phyloP scores from a whole-genome alignment of 2,888 invertebrate genomes.

The Plebejus anna region DNA sequence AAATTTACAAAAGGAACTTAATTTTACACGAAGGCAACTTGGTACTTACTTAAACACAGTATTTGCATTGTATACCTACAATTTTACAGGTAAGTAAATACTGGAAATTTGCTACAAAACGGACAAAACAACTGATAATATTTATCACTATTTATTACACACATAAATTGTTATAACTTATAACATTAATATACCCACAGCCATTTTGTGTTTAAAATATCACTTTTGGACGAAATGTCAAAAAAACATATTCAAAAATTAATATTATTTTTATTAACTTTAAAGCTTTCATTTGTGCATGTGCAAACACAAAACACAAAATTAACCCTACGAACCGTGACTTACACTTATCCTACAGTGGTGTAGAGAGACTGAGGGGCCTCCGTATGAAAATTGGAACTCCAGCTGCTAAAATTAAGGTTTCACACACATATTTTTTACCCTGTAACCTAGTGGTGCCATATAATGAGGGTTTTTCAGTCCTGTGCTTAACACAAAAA shows the following conservation, averaged over 20 bases:
- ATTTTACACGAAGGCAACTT: too few relatives aligned
- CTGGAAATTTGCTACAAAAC: background rate
- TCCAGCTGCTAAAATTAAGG: background rate
- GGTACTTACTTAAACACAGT: too few relatives aligned
- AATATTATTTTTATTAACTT: background rate
- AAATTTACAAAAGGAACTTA: too few relatives aligned
- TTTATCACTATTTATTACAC: background rate
- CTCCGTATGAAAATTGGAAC: background rate
- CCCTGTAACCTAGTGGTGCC: background rate
- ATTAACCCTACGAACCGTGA: background rate
- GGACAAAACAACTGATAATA: background rate
- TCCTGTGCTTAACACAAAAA: too few relatives aligned
- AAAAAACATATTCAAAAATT: background rate
- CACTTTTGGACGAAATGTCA: background rate
- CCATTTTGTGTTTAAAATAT: background rate
- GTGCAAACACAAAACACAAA: background rate
- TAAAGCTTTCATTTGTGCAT: background rate
- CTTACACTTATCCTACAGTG: background rate
- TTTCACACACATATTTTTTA: background rate
- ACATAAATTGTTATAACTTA: background rate
- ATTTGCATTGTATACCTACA: too few relatives aligned
- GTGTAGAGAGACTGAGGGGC: background rate
- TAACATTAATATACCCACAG: background rate
- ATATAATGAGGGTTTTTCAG: background rate
- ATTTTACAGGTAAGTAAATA: background rate